These are phyloP conservation scores for Pristionchus japonicus DNA, from an alignment of 2,888 invertebrate species.

Conservation along the genomic window DNA sequence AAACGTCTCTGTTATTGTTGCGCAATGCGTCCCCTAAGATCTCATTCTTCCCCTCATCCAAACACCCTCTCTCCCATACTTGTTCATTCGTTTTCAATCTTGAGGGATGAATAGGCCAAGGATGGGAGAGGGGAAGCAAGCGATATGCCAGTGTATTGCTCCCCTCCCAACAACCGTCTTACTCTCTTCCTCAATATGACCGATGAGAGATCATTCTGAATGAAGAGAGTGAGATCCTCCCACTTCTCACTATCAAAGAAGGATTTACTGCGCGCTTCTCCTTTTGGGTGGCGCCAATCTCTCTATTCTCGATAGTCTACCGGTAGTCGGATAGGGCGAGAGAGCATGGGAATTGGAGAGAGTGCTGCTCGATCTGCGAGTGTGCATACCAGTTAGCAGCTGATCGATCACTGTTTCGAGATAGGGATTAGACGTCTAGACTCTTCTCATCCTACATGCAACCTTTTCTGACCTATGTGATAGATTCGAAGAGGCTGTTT, in stretches of 20 bases:
- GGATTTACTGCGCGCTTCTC: slow-evolving; percentile 21
- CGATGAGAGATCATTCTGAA: too few relatives aligned
- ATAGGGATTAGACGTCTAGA: not conserved
- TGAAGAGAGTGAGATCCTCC: too few relatives aligned
- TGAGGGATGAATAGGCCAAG: slow-evolving; percentile 30
- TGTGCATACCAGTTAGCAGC: not conserved
- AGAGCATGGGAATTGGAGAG: not conserved
- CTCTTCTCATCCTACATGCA: not conserved
- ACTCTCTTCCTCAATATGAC: too few relatives aligned
- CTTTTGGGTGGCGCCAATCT: not conserved
- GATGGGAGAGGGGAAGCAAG: not conserved
- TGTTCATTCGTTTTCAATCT: slow-evolving; percentile 40
- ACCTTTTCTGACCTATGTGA: not conserved
- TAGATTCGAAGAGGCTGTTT: not conserved
- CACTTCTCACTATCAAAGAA: slow-evolving; percentile 15
- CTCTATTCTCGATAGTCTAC: not conserved
- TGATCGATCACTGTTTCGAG: not conserved
- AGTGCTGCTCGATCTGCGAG: not conserved
- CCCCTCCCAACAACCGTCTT: too few relatives aligned
- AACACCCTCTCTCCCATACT: slow-evolving; percentile 33
- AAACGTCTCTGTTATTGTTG: not conserved
- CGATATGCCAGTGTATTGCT: not conserved
- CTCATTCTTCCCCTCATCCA: not conserved
- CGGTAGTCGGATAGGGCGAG: not conserved
- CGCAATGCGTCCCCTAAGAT: not conserved